A percentile compares a stretch with the other conserved stretches of the same genome.
Evolutionary conservation across 2,888 invertebrate species (phyloP).

Genomic region (Tillus elongatus): DNA sequence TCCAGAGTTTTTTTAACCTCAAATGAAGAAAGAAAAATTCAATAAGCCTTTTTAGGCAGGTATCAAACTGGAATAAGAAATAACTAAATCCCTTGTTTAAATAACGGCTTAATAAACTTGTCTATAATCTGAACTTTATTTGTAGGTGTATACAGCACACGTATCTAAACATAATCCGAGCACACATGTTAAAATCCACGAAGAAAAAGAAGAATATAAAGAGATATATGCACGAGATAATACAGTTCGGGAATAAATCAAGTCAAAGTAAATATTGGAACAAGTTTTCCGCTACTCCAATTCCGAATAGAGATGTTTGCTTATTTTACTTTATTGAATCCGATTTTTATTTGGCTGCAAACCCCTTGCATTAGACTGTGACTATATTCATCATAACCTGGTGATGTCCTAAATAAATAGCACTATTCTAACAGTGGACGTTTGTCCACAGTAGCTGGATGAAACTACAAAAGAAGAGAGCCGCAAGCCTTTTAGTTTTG

Average conservation of each 20-base stretch:
- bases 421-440: conserved; percentile 8
- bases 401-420: conserved; percentile 9
- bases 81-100: no score
- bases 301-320: conserved; percentile 39
- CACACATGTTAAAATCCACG: no score
- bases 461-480: conserved; percentile 27
- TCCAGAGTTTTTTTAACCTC: no score
- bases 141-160: no score
- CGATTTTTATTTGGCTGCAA: conserved; percentile 36
- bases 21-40: no score
- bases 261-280: conserved; percentile 38
- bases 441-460: conserved; percentile 26
- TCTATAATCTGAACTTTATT: no score
- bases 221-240: no score
- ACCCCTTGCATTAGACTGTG: conserved; percentile 16
- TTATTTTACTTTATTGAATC: conserved; percentile 38
- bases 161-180: no score
- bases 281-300: conserved; percentile 38
- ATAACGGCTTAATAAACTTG: no score
- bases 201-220: no score
- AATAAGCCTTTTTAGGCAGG: no score
- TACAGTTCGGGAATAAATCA: conserved; percentile 31
- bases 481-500: conserved; percentile 34
- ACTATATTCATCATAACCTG: background rate
- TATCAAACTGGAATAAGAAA: no score